Evolutionary conservation across 2,888 invertebrate species (phyloP), one percentile per base, ranked within the genome.

Genomic region (Campoplex capitator): DNA sequence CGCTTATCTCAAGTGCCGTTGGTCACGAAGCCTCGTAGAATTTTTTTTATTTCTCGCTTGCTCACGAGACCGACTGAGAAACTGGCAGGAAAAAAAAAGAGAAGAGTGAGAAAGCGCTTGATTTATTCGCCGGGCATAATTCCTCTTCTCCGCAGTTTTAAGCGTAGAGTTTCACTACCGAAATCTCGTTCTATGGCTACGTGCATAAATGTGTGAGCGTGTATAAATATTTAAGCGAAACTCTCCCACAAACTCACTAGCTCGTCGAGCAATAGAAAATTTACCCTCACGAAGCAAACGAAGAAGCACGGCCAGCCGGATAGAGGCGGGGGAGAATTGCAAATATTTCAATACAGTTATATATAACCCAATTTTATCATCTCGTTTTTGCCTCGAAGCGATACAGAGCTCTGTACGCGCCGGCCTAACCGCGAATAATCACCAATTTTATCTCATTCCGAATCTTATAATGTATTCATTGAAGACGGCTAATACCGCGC

Each of bases 1-100:
- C 87, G 88, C 88, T 88, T 88, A 88, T 88, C 88, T 87, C 88
- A 88, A 88, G 88, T 88, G 78, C 88, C 88, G 88, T 84, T 85
- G 88, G 88, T 88, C 88, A 88, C 87, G 88, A 85, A 88, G 83
- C 79, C 85, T 48, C 73, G 83, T 76, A 79, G 65, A 70, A 65
- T 71, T 84, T 82, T 84, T 80, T 83, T 74, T n/a, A n/a, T n/a
- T 51, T 73, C 48, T 73, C 48, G 68, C 56, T 67, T 68, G 54
- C 56, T 65, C 65, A 35, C 42, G 71, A 83, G 76, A 81, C 67
- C 82, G 54, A 54, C 58, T 74, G 68, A 45, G 65, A 71, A 73
- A 83, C 62, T 67, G 32, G 51, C 73, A 67, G 73, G 62, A 74
- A 56, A 84, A 73, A 73, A 58, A 67, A 81, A 38, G 23, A 16